Evolutionary conservation across 2,888 invertebrate genomes (phyloP).

Genomic region (Copidosoma aretas): DNA sequence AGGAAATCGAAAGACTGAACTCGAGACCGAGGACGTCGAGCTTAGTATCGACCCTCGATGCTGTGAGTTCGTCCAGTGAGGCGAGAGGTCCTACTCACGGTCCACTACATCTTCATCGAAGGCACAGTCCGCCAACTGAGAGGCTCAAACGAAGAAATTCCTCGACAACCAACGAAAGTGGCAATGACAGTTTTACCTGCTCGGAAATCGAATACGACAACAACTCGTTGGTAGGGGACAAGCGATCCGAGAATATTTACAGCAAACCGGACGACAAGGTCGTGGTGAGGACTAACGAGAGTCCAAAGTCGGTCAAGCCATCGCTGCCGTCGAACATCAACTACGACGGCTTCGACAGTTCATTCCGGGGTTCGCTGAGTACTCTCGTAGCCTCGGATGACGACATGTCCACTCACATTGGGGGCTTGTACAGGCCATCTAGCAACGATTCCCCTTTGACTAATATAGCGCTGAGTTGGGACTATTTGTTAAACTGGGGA

Average conservation of each 20-base stretch:
- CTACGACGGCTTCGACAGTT: constrained; percentile 92
- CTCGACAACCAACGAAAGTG: constrained; percentile 89
- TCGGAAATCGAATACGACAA: constrained; percentile 98
- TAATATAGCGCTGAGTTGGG: constrained; percentile 84
- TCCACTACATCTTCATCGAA: constrained; percentile 72
- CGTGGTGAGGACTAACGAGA: constrained; percentile 55
- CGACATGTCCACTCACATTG: constrained; percentile 82
- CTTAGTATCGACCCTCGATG: constrained; percentile 89
- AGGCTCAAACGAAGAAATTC: constrained; percentile 77
- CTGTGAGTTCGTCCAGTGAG: constrained; percentile 89
- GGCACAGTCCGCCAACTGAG: constrained; percentile 75
- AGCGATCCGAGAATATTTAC: constrained; percentile 71
- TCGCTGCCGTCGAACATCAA: constrained; percentile 76
- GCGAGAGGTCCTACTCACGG: constrained; percentile 75
- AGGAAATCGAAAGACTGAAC: constrained; percentile 90
- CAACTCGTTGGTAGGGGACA: constrained; percentile 82
- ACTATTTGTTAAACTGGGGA: constrained; percentile 94
- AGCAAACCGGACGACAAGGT: constrained; percentile 66
- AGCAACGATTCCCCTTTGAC: constrained; percentile 74
- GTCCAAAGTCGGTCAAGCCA: constrained; percentile 66
- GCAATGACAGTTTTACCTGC: constrained; percentile 96
- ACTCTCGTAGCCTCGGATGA: constrained; percentile 94
- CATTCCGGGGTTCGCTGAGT: constrained; percentile 91
- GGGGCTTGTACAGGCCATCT: constrained; percentile 80
- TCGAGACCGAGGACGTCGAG: constrained; percentile 87